Evolutionary conservation across 2,888 invertebrate species (phyloP).

Genomic region (Rhogogaster chlorosoma): DNA sequence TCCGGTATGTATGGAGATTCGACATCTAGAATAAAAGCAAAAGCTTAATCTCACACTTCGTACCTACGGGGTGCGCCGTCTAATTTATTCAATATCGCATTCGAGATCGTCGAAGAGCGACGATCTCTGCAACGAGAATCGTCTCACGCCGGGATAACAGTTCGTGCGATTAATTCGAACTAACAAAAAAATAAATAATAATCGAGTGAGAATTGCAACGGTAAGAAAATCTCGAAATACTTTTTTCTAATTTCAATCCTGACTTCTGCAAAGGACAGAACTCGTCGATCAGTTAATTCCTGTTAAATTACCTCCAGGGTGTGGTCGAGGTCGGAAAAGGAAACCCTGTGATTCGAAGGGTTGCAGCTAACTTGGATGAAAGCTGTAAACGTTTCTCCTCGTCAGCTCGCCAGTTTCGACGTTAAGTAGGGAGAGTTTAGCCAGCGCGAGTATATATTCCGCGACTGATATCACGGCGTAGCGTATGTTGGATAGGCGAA

Average conservation of each 20-base stretch:
- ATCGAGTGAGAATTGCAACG: too few species aligned
- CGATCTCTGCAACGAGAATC: neutral
- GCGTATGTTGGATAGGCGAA: neutral
- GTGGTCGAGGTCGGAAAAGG: neutral
- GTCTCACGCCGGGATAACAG: neutral
- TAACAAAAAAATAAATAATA: neutral
- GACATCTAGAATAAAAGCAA: constrained; percentile 13
- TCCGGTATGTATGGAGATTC: constrained; percentile 7
- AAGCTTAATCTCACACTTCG: neutral
- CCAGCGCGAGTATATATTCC: neutral
- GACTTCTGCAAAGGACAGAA: neutral
- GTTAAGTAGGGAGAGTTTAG: neutral
- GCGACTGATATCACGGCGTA: neutral
- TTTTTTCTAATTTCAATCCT: neutral
- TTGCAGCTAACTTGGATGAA: neutral
- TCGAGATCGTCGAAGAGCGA: neutral
- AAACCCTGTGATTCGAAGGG: neutral
- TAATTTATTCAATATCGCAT: constrained; percentile 1
- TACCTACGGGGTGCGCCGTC: neutral
- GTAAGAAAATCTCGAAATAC: neutral
- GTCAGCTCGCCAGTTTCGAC: neutral
- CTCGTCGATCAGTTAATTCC: neutral
- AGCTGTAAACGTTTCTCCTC: neutral
- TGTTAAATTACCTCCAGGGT: neutral
- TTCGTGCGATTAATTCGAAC: neutral